These are phyloP conservation scores for Helicoverpa zea DNA, from an alignment of 1,140 invertebrate species.

Conservation along the genomic window DNA sequence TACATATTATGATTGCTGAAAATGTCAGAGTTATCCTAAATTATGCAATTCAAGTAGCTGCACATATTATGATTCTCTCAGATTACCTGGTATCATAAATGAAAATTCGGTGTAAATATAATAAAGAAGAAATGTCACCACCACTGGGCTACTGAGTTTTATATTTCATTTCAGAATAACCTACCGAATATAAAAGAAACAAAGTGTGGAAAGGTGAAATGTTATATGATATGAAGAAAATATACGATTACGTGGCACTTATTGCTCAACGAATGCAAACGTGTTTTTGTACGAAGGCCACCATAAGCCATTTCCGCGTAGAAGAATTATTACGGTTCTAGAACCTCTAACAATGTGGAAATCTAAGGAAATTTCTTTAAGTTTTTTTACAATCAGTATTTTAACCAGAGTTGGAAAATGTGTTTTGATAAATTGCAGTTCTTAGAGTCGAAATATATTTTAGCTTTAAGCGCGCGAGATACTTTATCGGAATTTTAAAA, in stretches of 20 bases:
- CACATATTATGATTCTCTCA: no score
- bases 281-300: conserved; percentile 27
- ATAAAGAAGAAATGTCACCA: not conserved
- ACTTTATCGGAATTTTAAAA: conserved; percentile 38
- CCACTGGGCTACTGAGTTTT: not conserved
- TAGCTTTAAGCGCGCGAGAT: conserved; percentile 23
- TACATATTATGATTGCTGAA: no score
- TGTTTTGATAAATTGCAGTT: conserved; percentile 41
- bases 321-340: conserved; percentile 22
- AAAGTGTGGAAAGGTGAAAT: conserved; percentile 33
- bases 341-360: conserved; percentile 35
- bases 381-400: conserved; percentile 27
- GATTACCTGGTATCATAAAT: no score
- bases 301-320: conserved; percentile 10
- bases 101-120: no score
- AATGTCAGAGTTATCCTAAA: no score
- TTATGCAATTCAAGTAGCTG: no score
- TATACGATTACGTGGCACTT: conserved; percentile 24
- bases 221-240: conserved; percentile 21
- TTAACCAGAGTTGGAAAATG: conserved; percentile 35
- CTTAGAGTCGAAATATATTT: conserved; percentile 33
- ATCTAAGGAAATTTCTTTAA: conserved; percentile 9
- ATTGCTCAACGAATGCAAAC: conserved; percentile 24
- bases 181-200: conserved; percentile 24
- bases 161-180: conserved; percentile 27